Conservation (phyloP, 2,888 invertebrate species). For the Trichogramma dendrolimi region DNA sequence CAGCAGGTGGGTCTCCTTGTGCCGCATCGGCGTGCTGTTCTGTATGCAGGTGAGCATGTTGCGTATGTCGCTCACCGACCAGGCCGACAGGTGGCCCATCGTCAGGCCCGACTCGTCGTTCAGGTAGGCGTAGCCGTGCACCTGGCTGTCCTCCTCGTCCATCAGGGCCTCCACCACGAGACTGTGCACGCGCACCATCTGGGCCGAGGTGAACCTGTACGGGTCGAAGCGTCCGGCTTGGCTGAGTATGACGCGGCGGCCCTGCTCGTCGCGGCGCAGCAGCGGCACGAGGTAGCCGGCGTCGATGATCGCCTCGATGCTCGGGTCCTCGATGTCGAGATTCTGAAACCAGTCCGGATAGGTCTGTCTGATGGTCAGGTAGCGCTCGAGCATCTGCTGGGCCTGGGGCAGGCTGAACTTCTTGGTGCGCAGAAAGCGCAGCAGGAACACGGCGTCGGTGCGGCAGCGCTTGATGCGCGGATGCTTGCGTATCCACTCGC, state of each 20-base stretch:
- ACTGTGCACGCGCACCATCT: conserved; percentile 82
- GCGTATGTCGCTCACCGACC: conserved; percentile 75
- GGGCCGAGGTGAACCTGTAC: conserved; percentile 70
- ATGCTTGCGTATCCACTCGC: conserved; percentile 80
- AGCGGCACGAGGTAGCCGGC: conserved; percentile 75
- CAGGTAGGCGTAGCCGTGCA: conserved; percentile 79
- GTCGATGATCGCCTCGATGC: conserved; percentile 74
- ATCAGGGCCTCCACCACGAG: conserved; percentile 78
- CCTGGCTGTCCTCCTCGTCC: conserved; percentile 80
- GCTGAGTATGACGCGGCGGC: conserved; percentile 74
- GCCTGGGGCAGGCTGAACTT: conserved; percentile 83
- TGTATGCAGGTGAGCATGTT: conserved; percentile 76
- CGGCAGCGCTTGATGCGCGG: conserved; percentile 77
- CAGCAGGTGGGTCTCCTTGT: conserved; percentile 82
- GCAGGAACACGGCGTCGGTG: conserved; percentile 74
- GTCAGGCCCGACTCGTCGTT: conserved; percentile 79
- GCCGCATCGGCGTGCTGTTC: conserved; percentile 86
- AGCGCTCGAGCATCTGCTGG: conserved; percentile 82
- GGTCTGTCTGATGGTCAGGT: conserved; percentile 77
- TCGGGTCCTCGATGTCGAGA: conserved; percentile 74
- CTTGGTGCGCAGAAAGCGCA: conserved; percentile 80
- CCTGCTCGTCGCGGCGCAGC: conserved; percentile 69
- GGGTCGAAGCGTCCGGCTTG: conserved; percentile 77
- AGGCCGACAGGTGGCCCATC: conserved; percentile 77
- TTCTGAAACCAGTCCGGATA: conserved; percentile 84